Base-by-base conservation (phyloP, 23 tunicate species). In the Ciona savignyi region DNA sequence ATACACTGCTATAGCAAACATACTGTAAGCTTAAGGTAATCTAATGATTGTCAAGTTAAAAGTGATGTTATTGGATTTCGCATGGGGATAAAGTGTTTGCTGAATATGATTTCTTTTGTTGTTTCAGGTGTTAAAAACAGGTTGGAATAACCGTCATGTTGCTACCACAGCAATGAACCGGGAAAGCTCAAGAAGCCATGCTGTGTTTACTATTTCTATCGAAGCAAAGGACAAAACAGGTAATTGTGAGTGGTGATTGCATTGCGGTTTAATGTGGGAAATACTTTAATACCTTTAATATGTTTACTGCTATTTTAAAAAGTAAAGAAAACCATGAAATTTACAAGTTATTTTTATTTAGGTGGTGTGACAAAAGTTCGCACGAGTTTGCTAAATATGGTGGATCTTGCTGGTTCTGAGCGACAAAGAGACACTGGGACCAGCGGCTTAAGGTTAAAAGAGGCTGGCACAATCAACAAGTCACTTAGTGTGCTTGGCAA, bases 351-450 rank as follows among this genome's bases (percentile, higher is more conserved):
- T n/a, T n/a, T 0, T 73, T 22, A 62, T 4, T 0, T 33, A 83
- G 88, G 76, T 0, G 75, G 70, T 23, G 62, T 83, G 32, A 83
- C 88, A n/a, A 85, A 79, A 73, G 72, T 79, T 15, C 80, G 80
- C 6, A 72, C 74, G 68, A 78, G 83, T 2, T 61, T 79, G 3
- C 60, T 85, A 4, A 85, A 85, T 63, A 66, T 89, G 65, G 88
- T 89, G 20, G 96, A 89, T 35, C 77, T 89, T 34, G 96, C 96
- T 32, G 96, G 96, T 2, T 89, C 96, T 1, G 96, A 89, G 67
- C 85, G 96, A 35, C 83, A 86, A 32, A 75, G 74, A 24, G 84
- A 79, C 51, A 77, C 96, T 4, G 67, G 51, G 2, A 60, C 96
- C 25, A 67, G 51, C 1, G 96, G 96, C 11, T 25, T 30, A 26